Evolutionary conservation across 2,797 vertebrate species (phyloP).

Genomic region (Anguilla anguilla): DNA sequence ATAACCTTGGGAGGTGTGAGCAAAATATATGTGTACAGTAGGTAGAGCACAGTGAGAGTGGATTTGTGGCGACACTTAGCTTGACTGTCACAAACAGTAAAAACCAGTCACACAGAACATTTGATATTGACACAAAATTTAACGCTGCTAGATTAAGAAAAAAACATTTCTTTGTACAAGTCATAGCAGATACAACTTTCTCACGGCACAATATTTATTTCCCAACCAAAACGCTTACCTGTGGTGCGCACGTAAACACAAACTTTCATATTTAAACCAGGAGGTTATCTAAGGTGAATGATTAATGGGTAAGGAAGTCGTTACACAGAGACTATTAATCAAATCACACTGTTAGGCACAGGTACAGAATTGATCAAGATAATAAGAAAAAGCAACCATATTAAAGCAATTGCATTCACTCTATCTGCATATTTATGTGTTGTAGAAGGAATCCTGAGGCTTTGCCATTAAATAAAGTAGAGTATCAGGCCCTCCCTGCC

Average conservation of each 20-base stretch:
- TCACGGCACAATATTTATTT: neutral
- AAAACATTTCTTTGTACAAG: neutral
- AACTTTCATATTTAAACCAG: neutral
- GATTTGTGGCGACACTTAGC: neutral
- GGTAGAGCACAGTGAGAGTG: neutral
- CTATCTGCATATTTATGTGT: constrained; percentile 46
- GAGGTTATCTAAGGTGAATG: constrained; percentile 39
- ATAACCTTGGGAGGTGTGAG: neutral
- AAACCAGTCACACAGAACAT: neutral
- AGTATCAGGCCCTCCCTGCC: constrained; percentile 44
- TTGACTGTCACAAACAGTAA: neutral
- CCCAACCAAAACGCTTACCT: neutral
- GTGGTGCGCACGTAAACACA: neutral
- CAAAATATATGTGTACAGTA: neutral
- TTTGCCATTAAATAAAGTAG: constrained; percentile 33
- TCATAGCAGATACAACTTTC: neutral
- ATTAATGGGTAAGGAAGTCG: constrained; percentile 51
- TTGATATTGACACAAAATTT: neutral
- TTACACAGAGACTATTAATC: constrained; percentile 44
- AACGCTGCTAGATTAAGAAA: neutral
- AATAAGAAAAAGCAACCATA: constrained; percentile 37
- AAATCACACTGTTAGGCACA: constrained; percentile 35
- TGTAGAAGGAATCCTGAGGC: neutral
- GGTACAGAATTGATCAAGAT: constrained; percentile 36
- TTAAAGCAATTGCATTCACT: constrained; percentile 58